Conservation (phyloP, 2,113 vertebrate species). For the Daphoenositta chrysoptera region DNA sequence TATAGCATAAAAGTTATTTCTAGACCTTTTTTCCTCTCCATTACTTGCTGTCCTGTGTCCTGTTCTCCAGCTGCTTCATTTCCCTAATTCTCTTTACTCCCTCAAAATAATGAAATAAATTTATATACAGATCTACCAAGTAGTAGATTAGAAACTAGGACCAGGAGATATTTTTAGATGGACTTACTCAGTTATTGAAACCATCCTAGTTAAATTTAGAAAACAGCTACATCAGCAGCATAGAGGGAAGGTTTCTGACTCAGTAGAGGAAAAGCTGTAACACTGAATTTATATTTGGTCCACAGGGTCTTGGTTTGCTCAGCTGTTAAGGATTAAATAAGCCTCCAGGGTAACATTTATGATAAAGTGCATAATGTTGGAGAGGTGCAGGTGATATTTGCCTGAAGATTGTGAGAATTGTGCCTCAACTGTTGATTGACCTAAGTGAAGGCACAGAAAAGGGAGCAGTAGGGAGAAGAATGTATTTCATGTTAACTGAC, state of each 20-base stretch:
- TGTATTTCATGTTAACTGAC: not conserved
- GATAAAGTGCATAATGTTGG: not conserved
- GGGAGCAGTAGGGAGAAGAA: not conserved
- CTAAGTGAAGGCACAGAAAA: not conserved
- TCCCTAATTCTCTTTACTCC: not conserved
- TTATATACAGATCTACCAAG: not conserved
- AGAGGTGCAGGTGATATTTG: not conserved
- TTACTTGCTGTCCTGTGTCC: not conserved
- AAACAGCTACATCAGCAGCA: not conserved
- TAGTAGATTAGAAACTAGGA: not conserved
- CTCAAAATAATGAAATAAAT: not conserved
- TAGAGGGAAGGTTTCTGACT: not conserved
- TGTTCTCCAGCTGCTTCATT: not conserved
- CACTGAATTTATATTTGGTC: not conserved
- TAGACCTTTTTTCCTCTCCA: not conserved
- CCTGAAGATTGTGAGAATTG: not conserved
- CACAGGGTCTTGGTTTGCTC: not conserved
- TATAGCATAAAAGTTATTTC: not conserved
- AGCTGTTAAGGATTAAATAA: constrained; percentile 16
- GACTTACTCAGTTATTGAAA: not conserved
- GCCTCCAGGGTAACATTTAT: not conserved
- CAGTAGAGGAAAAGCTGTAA: not conserved
- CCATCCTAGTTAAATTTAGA: not conserved
- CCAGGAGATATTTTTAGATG: not conserved
- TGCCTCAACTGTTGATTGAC: not conserved